A percentile compares a stretch with the other conserved stretches of the same genome.
Evolutionary conservation across 2,888 invertebrate species (phyloP).

Genomic region (Parnassius smintheus): DNA sequence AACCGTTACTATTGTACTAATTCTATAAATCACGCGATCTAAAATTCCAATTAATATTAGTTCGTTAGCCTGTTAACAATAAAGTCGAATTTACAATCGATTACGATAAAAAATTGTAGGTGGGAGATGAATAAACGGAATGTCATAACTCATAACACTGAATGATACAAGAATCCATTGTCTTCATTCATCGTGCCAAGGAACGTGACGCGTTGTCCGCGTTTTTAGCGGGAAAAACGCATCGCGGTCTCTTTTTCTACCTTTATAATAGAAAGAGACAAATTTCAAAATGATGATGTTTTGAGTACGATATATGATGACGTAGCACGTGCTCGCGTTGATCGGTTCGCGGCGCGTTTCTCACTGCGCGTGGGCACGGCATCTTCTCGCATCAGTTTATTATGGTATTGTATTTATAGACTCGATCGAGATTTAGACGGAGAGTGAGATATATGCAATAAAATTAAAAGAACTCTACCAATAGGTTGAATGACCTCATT

Average conservation of each 20-base stretch:
- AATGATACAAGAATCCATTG: slow-evolving; percentile 19
- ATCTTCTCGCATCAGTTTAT: slow-evolving; percentile 39
- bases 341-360: slow-evolving; percentile 51
- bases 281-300: slow-evolving; percentile 12
- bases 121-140: slow-evolving; percentile 29
- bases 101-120: slow-evolving; percentile 27
- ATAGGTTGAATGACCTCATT: slow-evolving; percentile 31
- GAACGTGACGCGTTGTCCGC: slow-evolving; percentile 9
- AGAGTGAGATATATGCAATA: slow-evolving; percentile 31
- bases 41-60: slow-evolving; percentile 3
- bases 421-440: slow-evolving; percentile 40
- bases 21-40: slow-evolving; percentile 18
- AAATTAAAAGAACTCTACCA: slow-evolving; percentile 30
- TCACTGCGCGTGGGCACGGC: slow-evolving; percentile 52
- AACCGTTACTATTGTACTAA: slow-evolving; percentile 16
- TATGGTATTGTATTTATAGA: slow-evolving; percentile 68
- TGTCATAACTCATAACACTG: slow-evolving; percentile 19
- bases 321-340: slow-evolving; percentile 31
- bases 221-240: slow-evolving; percentile 13
- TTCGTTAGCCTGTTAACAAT: neutral
- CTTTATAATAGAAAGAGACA: slow-evolving; percentile 12
- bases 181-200: slow-evolving; percentile 13
- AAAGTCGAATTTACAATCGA: slow-evolving; percentile 16
- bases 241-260: slow-evolving; percentile 9
- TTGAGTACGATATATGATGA: slow-evolving; percentile 24